Evolutionary conservation across 1,140 invertebrate genomes (phyloP).

Genomic region (Alviniconcha marisindica): DNA sequence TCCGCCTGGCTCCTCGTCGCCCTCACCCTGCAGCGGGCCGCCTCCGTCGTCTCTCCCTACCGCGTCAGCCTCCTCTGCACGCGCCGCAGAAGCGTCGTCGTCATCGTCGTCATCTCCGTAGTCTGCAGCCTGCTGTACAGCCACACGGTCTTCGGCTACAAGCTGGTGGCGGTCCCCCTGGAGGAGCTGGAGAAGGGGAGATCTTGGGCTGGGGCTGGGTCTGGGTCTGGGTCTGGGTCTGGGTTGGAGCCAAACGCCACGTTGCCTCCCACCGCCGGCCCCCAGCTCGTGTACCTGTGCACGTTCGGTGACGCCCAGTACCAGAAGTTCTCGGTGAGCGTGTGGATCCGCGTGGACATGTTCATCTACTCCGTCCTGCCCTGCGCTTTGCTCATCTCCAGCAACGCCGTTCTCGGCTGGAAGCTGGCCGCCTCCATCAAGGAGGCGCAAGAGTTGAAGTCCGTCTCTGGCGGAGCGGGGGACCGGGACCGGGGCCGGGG

Average conservation of each 20-base stretch:
- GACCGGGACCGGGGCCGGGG: no score
- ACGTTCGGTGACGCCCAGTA: conserved; percentile 3
- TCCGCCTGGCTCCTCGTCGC: conserved; percentile 53
- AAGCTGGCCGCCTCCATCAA: neutral
- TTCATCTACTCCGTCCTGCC: conserved; percentile 28
- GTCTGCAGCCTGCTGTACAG: conserved; percentile 33
- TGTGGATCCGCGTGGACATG: conserved; percentile 52
- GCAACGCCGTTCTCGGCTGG: neutral
- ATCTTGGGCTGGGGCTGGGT: no score
- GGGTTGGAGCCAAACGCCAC: no score
- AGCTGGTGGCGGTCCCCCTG: neutral
- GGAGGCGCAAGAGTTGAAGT: no score
- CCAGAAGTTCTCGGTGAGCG: conserved; percentile 39
- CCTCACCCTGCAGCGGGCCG: conserved; percentile 46
- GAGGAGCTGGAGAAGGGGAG: no score
- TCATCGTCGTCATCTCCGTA: conserved; percentile 25
- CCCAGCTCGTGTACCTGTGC: no score
- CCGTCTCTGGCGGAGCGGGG: no score
- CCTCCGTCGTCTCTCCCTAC: conserved; percentile 37
- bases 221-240: no score
- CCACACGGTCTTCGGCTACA: conserved; percentile 45
- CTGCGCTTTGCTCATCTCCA: neutral
- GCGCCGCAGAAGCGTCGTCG: conserved; percentile 8
- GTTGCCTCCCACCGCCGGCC: no score
- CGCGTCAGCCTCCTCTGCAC: conserved; percentile 38